phyloP scores from a whole-genome alignment of 2,797 vertebrate genomes.

The Gephyroberyx darwinii region DNA sequence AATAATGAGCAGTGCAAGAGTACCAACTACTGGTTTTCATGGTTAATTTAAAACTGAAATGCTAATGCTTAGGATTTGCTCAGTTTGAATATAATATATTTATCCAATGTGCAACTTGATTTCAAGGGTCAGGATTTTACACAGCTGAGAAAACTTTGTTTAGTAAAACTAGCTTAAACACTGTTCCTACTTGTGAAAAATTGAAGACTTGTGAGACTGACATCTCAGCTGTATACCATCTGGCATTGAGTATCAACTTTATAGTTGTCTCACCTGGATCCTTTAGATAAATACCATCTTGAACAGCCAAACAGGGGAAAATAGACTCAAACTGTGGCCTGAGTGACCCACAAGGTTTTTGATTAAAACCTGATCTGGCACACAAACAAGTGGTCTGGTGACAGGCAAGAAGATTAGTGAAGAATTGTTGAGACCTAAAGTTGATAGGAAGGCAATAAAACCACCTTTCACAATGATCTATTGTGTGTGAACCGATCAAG shows the following conservation, averaged over 20 bases:
- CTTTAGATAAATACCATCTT: slow-evolving; percentile 5
- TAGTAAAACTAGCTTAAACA: background rate
- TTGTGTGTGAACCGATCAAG: slow-evolving; percentile 57
- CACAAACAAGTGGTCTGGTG: slow-evolving; percentile 60
- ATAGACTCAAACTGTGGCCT: slow-evolving; percentile 27
- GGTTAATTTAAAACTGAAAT: background rate
- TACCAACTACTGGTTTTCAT: background rate
- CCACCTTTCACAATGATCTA: slow-evolving; percentile 65
- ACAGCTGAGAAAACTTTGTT: background rate
- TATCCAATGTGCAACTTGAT: background rate
- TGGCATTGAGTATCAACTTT: slow-evolving; percentile 12
- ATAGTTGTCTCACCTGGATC: background rate
- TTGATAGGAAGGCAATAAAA: slow-evolving; percentile 62
- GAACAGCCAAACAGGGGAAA: slow-evolving; percentile 1
- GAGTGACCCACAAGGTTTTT: slow-evolving; percentile 42
- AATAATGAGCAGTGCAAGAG: background rate
- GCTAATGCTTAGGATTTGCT: background rate
- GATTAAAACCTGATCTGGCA: slow-evolving; percentile 63
- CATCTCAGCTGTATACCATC: slow-evolving; percentile 20
- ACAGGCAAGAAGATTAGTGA: slow-evolving; percentile 69
- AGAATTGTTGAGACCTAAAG: slow-evolving; percentile 63
- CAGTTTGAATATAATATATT: background rate
- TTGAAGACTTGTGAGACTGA: background rate
- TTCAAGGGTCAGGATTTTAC: background rate
- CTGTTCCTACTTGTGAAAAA: background rate